Evolutionary conservation across 2,888 invertebrate species (phyloP), one percentile per base, ranked within the genome.

Genomic region (Ormyrus labotus): DNA sequence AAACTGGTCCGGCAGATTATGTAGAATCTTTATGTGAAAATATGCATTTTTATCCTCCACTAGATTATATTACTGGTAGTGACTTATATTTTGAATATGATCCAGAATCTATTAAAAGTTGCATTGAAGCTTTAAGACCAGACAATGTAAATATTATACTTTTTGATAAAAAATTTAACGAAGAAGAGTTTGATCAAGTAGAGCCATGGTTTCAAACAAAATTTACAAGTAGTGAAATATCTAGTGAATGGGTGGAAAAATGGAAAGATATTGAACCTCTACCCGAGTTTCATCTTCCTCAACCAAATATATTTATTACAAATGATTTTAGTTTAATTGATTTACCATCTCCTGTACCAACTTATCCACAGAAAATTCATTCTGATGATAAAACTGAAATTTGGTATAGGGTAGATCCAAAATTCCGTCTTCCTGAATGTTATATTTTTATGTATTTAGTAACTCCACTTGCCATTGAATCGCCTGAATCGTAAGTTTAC

Each of bases 191-290:
- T 86, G 93, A 95, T 85, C 91, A 93, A 84, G 92, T 92, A 13
- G 97, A 97, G 90, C 93, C 94, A 80, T 98, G 97, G 97, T 97
- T 96, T 90, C 94, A 95, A 69, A 96, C 96, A 0, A 94, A 95
- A 83, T 98, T 96, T 88, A 92, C 93, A 53, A 93, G 92, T 74
- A 91, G 92, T 92, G 94, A 93, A 50, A 94, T 95, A 83, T 94
- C 95, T 0, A 60, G 89, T 3, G 91, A 92, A 10, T 95, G 95
- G 95, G 88, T 94, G 2, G 85, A 93, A 2, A 90, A 92, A 0
- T 96, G 96, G 96, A 86, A 92, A 11, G 91, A 90, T 8, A 93
- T 93, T 0, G 87, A 92, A 51, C 92, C 93, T 0, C 91, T 93
- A 70, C 83, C 91, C 0, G 93, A 94, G 51, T 94, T 96, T 87